Evolutionary conservation across 1,140 invertebrate genomes (phyloP), one percentile per base, ranked within the genome.

Genomic region (Parapsyche elsis): DNA sequence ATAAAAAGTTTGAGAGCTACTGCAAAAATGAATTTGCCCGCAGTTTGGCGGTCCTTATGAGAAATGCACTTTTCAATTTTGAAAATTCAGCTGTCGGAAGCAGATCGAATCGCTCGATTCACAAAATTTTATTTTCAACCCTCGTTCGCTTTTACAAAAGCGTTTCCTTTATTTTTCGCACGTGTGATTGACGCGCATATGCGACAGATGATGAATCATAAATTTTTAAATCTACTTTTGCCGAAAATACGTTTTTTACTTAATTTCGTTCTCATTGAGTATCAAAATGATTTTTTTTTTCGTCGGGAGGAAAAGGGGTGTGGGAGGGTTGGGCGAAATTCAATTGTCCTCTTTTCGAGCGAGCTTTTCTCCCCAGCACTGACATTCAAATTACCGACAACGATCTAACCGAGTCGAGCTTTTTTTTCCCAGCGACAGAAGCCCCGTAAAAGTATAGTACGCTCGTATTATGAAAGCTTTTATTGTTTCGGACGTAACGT

Each of bases 41-140:
- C 30, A 38, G 30, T 38, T 53, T 12, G 49, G 10, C 49, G 19
- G 24, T 67, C 10, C 61, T 67, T 67, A 57, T 67, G 61, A 26
- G 61, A 67, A 67, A 67, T 12, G 61, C 61, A 70, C 16, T 16
- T 53, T 53, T 53, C 49, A 53, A 53, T 61, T 61, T 61, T 21
- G 59, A 61, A 16, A 19, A 21, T 61, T 83, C 81, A 83, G 81
- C 81, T 83, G 81, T 73, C 81, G 70, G 9, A 14, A 79, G 81
- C 81, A 83, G 57, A 83, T 19, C 81, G 79, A 83, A 83, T 83
- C 73, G 61, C 77, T 79, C 64, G 79, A 83, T 83, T 45, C 16
- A 23, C 64, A n/a, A 71, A 26, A 49, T 64, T 78, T 16, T 23
- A 71, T 70, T 59, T 78, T 49, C 14, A 16, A 53, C 14, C 24